These are phyloP conservation scores for Champsocephalus gunnari DNA, from an alignment of 2,797 vertebrate species.

Conservation along the genomic window DNA sequence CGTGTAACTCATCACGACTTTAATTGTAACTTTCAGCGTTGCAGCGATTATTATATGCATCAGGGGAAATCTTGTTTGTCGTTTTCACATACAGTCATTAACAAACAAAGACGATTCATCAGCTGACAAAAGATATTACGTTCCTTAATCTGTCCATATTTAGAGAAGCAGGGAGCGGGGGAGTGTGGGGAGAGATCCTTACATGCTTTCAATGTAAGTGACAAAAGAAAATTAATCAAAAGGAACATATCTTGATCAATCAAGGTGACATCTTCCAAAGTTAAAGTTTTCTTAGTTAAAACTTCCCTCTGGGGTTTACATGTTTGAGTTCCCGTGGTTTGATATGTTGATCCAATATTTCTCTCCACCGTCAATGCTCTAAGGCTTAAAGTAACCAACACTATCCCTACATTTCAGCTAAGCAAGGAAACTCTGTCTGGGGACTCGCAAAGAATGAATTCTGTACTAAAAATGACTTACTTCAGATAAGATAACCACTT, in stretches of 20 bases:
- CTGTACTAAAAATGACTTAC: constrained; percentile 16
- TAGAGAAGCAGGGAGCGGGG: background rate
- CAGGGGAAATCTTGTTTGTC: constrained; percentile 20
- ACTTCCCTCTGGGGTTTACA: constrained; percentile 20
- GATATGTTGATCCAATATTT: constrained; percentile 14
- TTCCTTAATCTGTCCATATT: background rate
- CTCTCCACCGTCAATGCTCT: constrained; percentile 14
- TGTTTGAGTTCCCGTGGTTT: constrained; percentile 35
- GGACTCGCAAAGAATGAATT: constrained; percentile 32
- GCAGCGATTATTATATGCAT: constrained; percentile 20
- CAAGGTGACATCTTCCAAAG: constrained; percentile 15
- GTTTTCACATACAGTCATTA: background rate
- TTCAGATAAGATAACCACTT: constrained; percentile 26
- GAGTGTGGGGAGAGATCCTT: background rate
- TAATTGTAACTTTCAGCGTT: constrained; percentile 1
- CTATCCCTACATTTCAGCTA: background rate
- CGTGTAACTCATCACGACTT: background rate
- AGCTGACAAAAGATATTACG: constrained; percentile 1
- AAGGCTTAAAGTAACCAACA: constrained; percentile 8
- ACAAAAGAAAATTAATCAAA: background rate
- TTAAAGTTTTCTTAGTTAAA: constrained; percentile 19
- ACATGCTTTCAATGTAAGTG: background rate
- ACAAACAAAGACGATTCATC: background rate
- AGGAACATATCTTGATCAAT: constrained; percentile 11
- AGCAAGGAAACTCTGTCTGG: background rate